Evolutionary conservation across 2,113 vertebrate genomes (phyloP), one percentile per base, ranked within the genome.

Genomic region (Polypterus senegalus): DNA sequence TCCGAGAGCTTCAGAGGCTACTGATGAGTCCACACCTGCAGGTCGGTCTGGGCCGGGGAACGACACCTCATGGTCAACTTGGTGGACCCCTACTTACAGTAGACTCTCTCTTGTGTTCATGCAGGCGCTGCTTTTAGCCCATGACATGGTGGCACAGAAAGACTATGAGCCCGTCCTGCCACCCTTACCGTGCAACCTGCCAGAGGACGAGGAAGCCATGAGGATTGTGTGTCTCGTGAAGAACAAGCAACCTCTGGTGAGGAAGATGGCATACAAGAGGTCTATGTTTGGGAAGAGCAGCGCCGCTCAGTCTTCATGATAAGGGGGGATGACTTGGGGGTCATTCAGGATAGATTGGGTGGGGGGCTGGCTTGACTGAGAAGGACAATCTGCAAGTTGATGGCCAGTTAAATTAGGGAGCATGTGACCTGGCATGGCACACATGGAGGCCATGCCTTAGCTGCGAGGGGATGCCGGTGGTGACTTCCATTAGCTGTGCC

Each of bases 171-270:
- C 95, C 0, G 71, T 79, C 3, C 86, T 98, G 47, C 92, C 94
- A 0, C 91, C 93, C 0, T 74, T 99, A 73, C 91, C 94, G 0
- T 89, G 91, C 7, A 84, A 92, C 8, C 78, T 94, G 62, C 87
- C 90, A 1, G 89, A 90, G 3, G 89, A 90, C 2, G 96, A 97
- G 65, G 96, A 98, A 68, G 92, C 92, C 9, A 89, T 94, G 76
- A 84, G 90, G 75, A 96, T 91, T 64, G 86, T 99, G 62, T 93
- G 94, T 67, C 77, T 99, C 77, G 93, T 98, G 61, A 99, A 97
- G 77, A 98, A 97, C 78, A 95, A 97, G 45, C 94, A 98, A 69
- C 88, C 94, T 11, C 77, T 99, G 90, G 96, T 97, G 77, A 91
- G 86, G 48, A 65, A 67, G 44, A 27, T n/a, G 7, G 10, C 51